Base-by-base conservation (phyloP, 2,888 invertebrate genomes). In the Gymnoscelis rufifasciata region DNA sequence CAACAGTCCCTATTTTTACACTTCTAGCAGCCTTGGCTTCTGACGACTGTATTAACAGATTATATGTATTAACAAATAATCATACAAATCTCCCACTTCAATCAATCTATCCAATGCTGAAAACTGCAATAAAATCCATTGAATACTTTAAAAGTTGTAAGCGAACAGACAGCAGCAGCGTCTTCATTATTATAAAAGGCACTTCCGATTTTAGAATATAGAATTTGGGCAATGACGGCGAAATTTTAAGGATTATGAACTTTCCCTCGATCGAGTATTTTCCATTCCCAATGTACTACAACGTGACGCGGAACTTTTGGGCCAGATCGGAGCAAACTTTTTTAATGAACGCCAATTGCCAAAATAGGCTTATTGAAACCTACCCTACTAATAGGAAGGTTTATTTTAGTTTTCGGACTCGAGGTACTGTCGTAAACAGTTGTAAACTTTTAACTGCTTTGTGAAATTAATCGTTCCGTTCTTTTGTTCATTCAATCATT, bases 311-410 rank as follows among this genome's bases (percentile, higher is more conserved):
- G 19, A 35, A 35, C 10, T 38, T 38, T 38, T 38, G 15, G 38
- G 40, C 35, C 19, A 35, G 19, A 35, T 35, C 15, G 19, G 35
- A 11, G 19, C 33, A n/a, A 55, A 55, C 51, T 47, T 52, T 51
- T 47, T 52, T 54, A 54, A 54, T 51, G 46, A 49, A 37, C 42
- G 11, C 23, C 36, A 42, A 55, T 48, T 24, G 44, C 52, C 51
- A 35, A 56, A 52, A 51, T 38, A 40, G 42, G 38, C 29, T 43
- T 43, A 39, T 46, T 50, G 42, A 42, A 46, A 51, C 45, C 44
- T 50, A 37, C 33, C 23, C 44, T 39, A 38, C 38, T 41, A 19
- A 36, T 35, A 36, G n/a, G 31, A 15, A 33, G 35, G 35, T 35
- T 10, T 35, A 27, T 19, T 46, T 46, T 45, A 43, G 37, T 49